phyloP scores from a whole-genome alignment of 1,140 invertebrate genomes.

The Atta cephalotes region DNA sequence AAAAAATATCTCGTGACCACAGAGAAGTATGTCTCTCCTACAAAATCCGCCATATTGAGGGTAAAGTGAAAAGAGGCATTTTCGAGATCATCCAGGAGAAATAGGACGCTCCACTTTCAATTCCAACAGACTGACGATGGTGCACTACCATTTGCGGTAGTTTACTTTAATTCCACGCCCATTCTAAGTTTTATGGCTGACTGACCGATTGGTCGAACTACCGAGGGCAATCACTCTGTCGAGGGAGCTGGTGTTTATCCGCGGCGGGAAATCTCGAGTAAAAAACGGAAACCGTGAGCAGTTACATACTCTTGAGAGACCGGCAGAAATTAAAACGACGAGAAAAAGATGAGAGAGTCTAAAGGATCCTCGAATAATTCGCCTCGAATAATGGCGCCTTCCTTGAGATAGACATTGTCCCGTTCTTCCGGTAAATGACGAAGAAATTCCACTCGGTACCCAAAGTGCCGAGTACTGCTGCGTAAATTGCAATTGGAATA shows the following conservation, averaged over 20 bases:
- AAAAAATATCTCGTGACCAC: neutral
- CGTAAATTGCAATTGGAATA: neutral
- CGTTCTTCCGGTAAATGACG: neutral
- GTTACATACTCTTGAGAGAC: conserved; percentile 21
- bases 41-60: conserved; percentile 31
- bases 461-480: neutral
- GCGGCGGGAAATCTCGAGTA: conserved; percentile 70
- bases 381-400: neutral
- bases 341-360: conserved; percentile 2
- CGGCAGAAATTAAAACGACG: conserved; percentile 49
- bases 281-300: conserved; percentile 69
- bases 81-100: conserved; percentile 72
- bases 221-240: conserved; percentile 31
- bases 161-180: conserved; percentile 79
- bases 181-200: conserved; percentile 76
- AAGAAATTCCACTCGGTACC: neutral
- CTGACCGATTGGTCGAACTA: conserved; percentile 13
- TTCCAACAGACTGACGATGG: conserved; percentile 60
- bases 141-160: conserved; percentile 78
- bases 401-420: neutral
- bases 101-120: conserved; percentile 61
- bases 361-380: neutral
- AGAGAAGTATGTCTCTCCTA: neutral
- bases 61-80: conserved; percentile 54
- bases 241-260: conserved; percentile 66